A percentile compares a stretch with the other conserved stretches of the same genome.
Evolutionary conservation across 2,113 vertebrate genomes (phyloP).

Genomic region (Ifrita kowaldi): DNA sequence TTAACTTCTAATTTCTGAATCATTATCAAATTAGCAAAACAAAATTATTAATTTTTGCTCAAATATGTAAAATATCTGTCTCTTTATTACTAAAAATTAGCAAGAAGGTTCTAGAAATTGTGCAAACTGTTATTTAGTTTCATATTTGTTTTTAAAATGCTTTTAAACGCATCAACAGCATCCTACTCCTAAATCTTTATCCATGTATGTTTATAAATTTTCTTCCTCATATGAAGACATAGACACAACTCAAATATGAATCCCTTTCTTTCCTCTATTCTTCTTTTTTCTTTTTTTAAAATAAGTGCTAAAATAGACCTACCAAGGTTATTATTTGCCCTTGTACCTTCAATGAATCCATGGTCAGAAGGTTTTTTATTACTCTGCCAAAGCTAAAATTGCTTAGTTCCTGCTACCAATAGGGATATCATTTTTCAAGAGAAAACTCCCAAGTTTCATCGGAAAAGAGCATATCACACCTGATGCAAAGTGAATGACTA

Average conservation of each 20-base stretch:
- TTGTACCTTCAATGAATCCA: conserved; percentile 69
- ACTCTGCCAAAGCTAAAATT: conserved; percentile 72
- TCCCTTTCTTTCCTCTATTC: conserved; percentile 38
- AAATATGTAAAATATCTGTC: neutral
- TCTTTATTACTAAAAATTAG: neutral
- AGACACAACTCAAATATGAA: conserved; percentile 65
- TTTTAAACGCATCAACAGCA: conserved; percentile 23
- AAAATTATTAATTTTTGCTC: neutral
- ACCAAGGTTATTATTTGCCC: conserved; percentile 75
- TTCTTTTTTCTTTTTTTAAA: neutral
- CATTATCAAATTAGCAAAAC: neutral
- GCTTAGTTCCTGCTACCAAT: conserved; percentile 66
- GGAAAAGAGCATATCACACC: conserved; percentile 52
- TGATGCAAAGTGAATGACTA: conserved; percentile 51
- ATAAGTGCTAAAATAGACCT: conserved; percentile 66
- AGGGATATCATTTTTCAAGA: conserved; percentile 73
- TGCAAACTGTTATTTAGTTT: neutral
- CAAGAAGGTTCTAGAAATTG: neutral
- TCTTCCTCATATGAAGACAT: neutral
- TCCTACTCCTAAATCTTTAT: conserved; percentile 46
- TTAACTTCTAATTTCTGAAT: neutral
- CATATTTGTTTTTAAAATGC: neutral
- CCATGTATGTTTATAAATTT: conserved; percentile 46
- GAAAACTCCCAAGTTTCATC: conserved; percentile 61
- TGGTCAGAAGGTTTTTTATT: conserved; percentile 72